A percentile compares a stretch with the other conserved stretches of the same genome.
phyloP scores from a whole-genome alignment of 1,140 invertebrate species.

The Heliothis virescens region DNA sequence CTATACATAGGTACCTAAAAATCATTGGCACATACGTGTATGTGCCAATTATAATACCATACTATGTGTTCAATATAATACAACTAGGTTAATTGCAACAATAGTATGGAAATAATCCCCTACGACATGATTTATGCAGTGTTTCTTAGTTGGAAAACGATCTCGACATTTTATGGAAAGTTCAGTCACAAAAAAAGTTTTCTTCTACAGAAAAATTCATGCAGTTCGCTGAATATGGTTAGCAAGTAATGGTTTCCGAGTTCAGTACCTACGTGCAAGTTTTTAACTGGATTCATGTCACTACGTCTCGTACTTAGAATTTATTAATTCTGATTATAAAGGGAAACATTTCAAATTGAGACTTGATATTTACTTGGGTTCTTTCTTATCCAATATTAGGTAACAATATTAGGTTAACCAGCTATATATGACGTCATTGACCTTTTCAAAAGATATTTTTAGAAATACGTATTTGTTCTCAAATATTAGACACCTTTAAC shows the following conservation, averaged over 20 bases:
- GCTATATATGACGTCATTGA: too few species aligned
- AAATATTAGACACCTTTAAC: too few species aligned
- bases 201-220: slow-evolving; percentile 58
- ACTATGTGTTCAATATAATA: too few species aligned
- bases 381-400: too few species aligned
- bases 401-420: too few species aligned
- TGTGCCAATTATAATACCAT: background rate
- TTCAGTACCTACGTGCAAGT: slow-evolving; percentile 59
- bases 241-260: slow-evolving; percentile 53
- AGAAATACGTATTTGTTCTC: too few species aligned
- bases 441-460: too few species aligned
- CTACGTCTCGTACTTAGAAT: slow-evolving; percentile 10
- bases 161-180: background rate
- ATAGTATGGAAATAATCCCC: background rate
- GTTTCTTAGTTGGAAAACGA: slow-evolving; percentile 10
- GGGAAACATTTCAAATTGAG: background rate
- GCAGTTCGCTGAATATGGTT: slow-evolving; percentile 59
- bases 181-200: background rate
- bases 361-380: background rate
- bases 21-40: background rate
- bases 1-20: background rate
- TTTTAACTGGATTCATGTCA: slow-evolving; percentile 54
- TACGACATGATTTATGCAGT: background rate
- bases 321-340: background rate
- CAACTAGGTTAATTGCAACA: background rate